phyloP scores from a whole-genome alignment of 2,797 vertebrate species.

The Lerista edwardsae region DNA sequence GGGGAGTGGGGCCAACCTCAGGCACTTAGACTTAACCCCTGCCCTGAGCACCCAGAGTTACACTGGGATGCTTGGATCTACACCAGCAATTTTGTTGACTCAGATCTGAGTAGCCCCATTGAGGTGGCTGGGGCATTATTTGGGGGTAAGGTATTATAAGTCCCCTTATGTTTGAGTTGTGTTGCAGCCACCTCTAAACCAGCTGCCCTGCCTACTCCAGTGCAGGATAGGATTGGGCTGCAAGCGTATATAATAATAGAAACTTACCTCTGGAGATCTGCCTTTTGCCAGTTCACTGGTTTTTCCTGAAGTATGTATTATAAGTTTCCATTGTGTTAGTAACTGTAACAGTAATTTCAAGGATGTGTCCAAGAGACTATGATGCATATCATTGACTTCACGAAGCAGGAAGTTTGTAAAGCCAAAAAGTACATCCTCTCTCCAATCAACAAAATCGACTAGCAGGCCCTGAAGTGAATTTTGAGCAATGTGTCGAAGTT shows the following conservation, averaged over 20 bases:
- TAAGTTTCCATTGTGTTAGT: conserved; percentile 95
- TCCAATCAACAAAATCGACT: conserved; percentile 97
- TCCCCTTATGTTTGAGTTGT: too few relatives aligned
- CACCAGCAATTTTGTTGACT: too few relatives aligned
- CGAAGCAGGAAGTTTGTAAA: conserved; percentile 96
- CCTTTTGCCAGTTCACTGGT: conserved; percentile 74
- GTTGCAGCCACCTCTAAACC: too few relatives aligned
- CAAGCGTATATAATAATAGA: background rate
- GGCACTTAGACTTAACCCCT: too few relatives aligned
- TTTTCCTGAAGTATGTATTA: conserved; percentile 86
- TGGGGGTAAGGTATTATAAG: too few relatives aligned
- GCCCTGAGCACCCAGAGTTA: too few relatives aligned
- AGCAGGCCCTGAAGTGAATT: conserved; percentile 96
- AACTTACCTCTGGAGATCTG: conserved; percentile 78
- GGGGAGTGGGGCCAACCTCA: too few relatives aligned
- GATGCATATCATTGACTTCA: conserved; percentile 95
- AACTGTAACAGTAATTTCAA: conserved; percentile 96
- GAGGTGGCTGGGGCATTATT: too few relatives aligned
- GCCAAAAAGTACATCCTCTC: conserved; percentile 96
- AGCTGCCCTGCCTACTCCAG: too few relatives aligned
- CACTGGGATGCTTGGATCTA: too few relatives aligned
- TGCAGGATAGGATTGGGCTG: too few relatives aligned
- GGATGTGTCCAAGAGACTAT: conserved; percentile 93
- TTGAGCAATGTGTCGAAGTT: conserved; percentile 96
- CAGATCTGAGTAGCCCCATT: too few relatives aligned